phyloP scores from a whole-genome alignment of 2,888 invertebrate genomes.

The Drosophila affinis region DNA sequence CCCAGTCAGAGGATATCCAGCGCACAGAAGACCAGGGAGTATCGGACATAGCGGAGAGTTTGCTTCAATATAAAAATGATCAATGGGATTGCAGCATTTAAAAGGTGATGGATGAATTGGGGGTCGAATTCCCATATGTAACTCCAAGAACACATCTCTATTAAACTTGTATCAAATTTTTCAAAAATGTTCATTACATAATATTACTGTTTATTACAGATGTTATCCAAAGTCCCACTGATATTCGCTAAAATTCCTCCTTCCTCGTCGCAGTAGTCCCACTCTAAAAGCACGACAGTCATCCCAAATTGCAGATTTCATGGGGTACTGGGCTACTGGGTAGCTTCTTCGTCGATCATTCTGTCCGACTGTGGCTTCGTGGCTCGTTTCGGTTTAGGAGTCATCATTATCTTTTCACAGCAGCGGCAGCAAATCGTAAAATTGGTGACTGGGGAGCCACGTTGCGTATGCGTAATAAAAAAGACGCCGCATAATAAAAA shows the following conservation, averaged over 20 bases:
- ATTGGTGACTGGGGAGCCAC: constrained; percentile 37
- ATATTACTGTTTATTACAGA: too few species aligned
- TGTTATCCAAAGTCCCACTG: too few species aligned
- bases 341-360: not conserved
- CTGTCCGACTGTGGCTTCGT: not conserved
- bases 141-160: too few species aligned
- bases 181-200: too few species aligned
- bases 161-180: too few species aligned
- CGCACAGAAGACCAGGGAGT: not conserved
- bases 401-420: constrained; percentile 48
- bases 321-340: constrained; percentile 1
- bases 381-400: constrained; percentile 22
- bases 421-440: constrained; percentile 49
- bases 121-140: too few species aligned
- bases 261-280: too few species aligned
- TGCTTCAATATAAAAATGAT: not conserved
- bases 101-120: too few species aligned
- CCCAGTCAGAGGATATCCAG: constrained; percentile 8
- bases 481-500: constrained; percentile 45
- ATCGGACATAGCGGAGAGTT: not conserved
- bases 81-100: not conserved
- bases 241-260: not conserved
- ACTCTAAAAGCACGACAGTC: not conserved
- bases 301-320: too few species aligned
- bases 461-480: constrained; percentile 63